phyloP scores from a whole-genome alignment of 2,113 vertebrate species.

The Nycticryphes semicollaris region DNA sequence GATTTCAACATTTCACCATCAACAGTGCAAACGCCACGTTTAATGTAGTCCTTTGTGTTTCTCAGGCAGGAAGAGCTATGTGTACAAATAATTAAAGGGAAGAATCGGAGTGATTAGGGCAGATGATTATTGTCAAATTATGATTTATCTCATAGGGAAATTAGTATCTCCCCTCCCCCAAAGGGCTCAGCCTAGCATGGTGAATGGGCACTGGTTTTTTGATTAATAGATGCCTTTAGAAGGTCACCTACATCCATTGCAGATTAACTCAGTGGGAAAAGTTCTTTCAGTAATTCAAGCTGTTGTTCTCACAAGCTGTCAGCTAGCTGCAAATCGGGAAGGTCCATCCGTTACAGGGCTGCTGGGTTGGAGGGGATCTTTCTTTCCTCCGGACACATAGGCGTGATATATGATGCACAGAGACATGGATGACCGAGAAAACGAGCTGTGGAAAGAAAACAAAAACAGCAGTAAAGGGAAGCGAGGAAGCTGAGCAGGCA shows the following conservation, averaged over 20 bases:
- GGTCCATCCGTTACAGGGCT: constrained; percentile 75
- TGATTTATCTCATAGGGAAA: constrained; percentile 83
- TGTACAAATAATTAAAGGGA: constrained; percentile 82
- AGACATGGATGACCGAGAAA: constrained; percentile 69
- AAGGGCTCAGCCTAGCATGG: constrained; percentile 74
- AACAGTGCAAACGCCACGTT: background rate
- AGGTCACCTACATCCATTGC: constrained; percentile 83
- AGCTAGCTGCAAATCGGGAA: constrained; percentile 71
- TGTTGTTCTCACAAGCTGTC: constrained; percentile 83
- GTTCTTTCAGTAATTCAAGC: constrained; percentile 85
- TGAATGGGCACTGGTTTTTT: constrained; percentile 74
- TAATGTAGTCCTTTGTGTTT: constrained; percentile 20
- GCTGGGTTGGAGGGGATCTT: constrained; percentile 63
- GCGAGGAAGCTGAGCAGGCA: background rate
- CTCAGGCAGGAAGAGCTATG: constrained; percentile 65
- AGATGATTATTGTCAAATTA: constrained; percentile 85
- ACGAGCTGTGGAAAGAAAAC: constrained; percentile 61
- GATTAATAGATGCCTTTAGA: constrained; percentile 84
- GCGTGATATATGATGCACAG: constrained; percentile 71
- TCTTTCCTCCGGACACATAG: constrained; percentile 60
- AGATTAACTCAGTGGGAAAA: constrained; percentile 85
- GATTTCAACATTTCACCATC: background rate
- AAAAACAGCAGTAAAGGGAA: constrained; percentile 46
- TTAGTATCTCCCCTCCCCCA: constrained; percentile 74
- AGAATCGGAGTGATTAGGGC: constrained; percentile 80